Evolutionary conservation across 1,140 invertebrate species (phyloP), one percentile per base, ranked within the genome.

Genomic region (Dreissena rostriformis): DNA sequence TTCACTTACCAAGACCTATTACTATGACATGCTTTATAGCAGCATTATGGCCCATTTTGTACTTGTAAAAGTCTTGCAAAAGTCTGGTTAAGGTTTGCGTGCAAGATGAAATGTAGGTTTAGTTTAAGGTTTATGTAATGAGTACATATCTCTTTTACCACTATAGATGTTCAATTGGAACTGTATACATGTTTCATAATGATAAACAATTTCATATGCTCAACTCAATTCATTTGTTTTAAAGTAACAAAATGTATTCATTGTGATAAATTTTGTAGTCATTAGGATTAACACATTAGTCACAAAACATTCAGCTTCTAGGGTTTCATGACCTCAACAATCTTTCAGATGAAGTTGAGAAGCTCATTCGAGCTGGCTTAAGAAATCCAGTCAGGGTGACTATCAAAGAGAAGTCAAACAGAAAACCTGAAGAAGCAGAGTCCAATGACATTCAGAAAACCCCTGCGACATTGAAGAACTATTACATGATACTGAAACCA

Each of bases 341-440:
- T 39, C 39, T 78, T 79, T 53, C 70, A 82, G 98, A 98, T 92
- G 97, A 99, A 94, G 94, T 99, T 0, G 96, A 97, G 86, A 96
- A 98, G 86, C 94, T 99, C 22, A 97, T 99, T 53, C 94, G 98
- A 90, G 98, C 98, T 17, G 99, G 98, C 2, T 93, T 99, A 0
- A 94, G 99, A 89, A 99, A 99, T 95, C 98, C 99, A 26, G 96
- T 99, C 0, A 92, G 97, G 5, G 96, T 99, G 28, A 96, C 96
- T 55, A 97, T 99, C 0, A 98, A 97, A 91, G 97, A 98, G 90
- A 98, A 98, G 92, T 87, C 55, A 0, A 86, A 53, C 87, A 52
- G 7, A 65, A 80, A 61, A 65, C 11, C 22, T 17, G n/a, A 10
- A 22, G 57, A 11, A 7, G 89, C 75, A 24, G 70, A 75, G 28